Evolutionary conservation across 2,797 vertebrate species (phyloP), one percentile per base, ranked within the genome.

Genomic region (Sitta carolinensis): DNA sequence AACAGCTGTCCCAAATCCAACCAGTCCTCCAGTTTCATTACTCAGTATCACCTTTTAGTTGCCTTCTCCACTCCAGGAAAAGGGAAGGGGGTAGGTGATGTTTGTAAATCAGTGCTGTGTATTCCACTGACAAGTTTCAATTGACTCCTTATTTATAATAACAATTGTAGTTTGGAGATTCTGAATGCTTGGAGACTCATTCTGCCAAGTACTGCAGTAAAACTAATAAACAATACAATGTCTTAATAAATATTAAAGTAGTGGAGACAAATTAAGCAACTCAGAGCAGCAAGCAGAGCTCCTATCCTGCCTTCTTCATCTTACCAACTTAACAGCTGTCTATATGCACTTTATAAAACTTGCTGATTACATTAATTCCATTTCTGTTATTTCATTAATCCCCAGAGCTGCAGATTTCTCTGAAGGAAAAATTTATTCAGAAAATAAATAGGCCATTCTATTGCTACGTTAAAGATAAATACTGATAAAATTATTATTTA

Each of bases 101-200:
- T 27, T 51, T 59, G 13, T 29, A 59, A 90, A 67, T 50, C 27
- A 61, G 21, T 9, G 12, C 5, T 68, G 11, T 34, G 13, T 64
- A 36, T 62, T 84, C 48, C 79, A 26, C 32, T n/a, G 78, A 76
- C 43, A 89, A 36, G 36, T 32, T 40, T 4, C 4, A 43, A 8
- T 20, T 59, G n/a, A 11, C 34, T 36, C 5, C 4, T 34, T 59
- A 59, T 63, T 80, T 77, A 19, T 16, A 51, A 50, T 5, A 51
- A 32, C 3, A 23, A 0, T 36, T 0, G 0, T n/a, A 13, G 3
- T 47, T 61, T 80, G 48, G 43, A 85, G 52, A 21, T 20, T 40
- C 21, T 38, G n/a, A 87, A 23, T 27, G 3, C 27, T 84, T 47
- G 36, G n/a, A 69, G 4, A 34, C 6, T 34, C 43, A 11, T 61